These are phyloP conservation scores for Mirza zaza DNA, from an alignment of 2,113 vertebrate genomes.

Conservation along the genomic window DNA sequence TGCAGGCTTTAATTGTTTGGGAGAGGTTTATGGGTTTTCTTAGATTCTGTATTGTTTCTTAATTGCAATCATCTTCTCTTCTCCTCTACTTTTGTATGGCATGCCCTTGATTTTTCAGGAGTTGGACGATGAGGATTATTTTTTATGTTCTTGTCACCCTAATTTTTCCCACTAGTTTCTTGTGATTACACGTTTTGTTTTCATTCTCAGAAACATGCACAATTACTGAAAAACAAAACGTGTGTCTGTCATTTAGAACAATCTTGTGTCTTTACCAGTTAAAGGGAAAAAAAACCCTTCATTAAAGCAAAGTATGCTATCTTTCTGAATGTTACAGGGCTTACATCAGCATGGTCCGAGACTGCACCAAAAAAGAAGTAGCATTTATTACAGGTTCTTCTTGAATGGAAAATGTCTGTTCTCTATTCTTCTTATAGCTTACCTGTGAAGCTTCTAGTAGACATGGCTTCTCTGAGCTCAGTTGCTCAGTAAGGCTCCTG, in stretches of 20 bases:
- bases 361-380: neutral
- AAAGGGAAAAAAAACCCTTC: neutral
- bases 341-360: neutral
- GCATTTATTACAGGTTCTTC: neutral
- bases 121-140: conserved; percentile 47
- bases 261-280: conserved; percentile 8
- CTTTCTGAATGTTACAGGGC: neutral
- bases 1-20: neutral
- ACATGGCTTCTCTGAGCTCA: neutral
- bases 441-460: neutral
- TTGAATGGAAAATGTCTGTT: neutral
- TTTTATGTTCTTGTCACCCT: conserved; percentile 46
- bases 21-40: neutral
- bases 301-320: neutral
- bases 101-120: conserved; percentile 52
- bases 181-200: conserved; percentile 24
- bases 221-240: neutral
- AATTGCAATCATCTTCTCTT: conserved; percentile 46
- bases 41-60: conserved; percentile 45
- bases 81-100: conserved; percentile 13
- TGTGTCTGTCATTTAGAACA: conserved; percentile 14
- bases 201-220: too few species aligned
- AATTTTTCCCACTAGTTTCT: conserved; percentile 47
- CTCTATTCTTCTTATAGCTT: neutral
- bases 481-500: neutral